Evolutionary conservation across 2,888 invertebrate genomes (phyloP).

Genomic region (Nycteola revayana): DNA sequence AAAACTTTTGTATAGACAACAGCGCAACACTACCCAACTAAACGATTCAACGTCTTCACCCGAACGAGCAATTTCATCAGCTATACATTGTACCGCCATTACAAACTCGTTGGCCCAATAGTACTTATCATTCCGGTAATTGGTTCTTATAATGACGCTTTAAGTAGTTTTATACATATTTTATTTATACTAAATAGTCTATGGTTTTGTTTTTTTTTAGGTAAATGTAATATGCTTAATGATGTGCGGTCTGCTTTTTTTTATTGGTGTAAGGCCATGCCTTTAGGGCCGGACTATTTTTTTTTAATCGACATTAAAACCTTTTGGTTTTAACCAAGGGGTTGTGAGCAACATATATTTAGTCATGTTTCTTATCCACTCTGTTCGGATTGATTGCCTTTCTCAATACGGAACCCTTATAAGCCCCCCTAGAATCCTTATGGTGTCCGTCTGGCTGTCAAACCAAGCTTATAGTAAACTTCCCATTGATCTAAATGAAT

Average conservation of each 20-base stretch:
- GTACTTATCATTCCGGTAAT: conserved; percentile 16
- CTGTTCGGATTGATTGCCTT: too few relatives aligned
- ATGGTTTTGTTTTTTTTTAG: background rate
- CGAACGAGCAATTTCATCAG: conserved; percentile 45
- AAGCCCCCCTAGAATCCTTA: too few relatives aligned
- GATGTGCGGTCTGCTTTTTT: conserved; percentile 7
- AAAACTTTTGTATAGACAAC: too few relatives aligned
- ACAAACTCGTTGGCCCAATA: conserved; percentile 23
- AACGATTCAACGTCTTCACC: conserved; percentile 38
- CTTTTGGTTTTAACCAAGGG: too few relatives aligned
- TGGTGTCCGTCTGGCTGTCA: too few relatives aligned
- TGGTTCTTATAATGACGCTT: conserved; percentile 21
- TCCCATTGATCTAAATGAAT: too few relatives aligned
- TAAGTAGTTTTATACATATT: conserved; percentile 20
- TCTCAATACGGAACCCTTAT: too few relatives aligned
- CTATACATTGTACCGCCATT: conserved; percentile 29
- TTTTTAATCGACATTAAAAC: too few relatives aligned
- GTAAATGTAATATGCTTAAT: background rate
- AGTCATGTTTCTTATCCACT: too few relatives aligned
- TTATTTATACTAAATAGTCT: conserved; percentile 22
- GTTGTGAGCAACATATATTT: too few relatives aligned
- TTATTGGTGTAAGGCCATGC: background rate
- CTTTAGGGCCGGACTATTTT: too few relatives aligned
- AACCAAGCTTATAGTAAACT: too few relatives aligned
- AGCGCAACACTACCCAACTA: conserved; percentile 44